Percentiles rank a stretch among this genome's conserved stretches.
These are phyloP conservation scores for Pterois miles DNA, from an alignment of 2,797 vertebrate genomes.

Conservation along the genomic window DNA sequence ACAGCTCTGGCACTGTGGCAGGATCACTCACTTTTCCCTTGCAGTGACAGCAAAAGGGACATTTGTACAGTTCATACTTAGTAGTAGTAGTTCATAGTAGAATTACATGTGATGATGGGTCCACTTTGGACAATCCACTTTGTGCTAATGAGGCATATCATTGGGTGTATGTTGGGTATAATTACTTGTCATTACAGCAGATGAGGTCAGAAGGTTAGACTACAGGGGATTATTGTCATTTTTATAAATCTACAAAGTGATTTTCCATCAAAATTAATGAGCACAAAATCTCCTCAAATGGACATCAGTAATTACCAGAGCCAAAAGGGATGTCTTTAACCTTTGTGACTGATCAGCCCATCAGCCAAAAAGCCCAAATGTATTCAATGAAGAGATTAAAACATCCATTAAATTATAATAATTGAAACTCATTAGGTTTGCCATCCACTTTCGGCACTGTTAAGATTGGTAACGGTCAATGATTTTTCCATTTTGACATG, in stretches of 20 bases:
- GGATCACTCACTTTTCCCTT: constrained; percentile 24
- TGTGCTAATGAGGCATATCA: neutral
- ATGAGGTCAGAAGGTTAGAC: neutral
- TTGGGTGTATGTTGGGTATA: neutral
- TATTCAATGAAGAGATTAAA: neutral
- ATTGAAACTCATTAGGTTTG: neutral
- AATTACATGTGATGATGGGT: neutral
- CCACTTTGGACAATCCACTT: neutral
- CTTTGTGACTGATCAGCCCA: neutral
- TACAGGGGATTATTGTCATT: neutral
- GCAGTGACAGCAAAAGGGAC: constrained; percentile 21
- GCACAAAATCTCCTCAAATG: neutral
- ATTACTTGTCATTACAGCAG: neutral
- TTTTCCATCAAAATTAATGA: neutral
- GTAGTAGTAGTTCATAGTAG: neutral
- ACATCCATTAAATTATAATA: neutral
- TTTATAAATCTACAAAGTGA: neutral
- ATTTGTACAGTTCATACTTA: neutral
- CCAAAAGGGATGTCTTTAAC: neutral
- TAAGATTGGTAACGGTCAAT: neutral
- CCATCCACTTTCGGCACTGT: neutral
- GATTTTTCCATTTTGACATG: neutral
- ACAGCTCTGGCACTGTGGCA: constrained; percentile 58
- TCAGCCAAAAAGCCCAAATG: neutral
- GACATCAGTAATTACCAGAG: neutral